phyloP scores from a whole-genome alignment of 2,888 invertebrate species.

The Scaptomyza reducta region DNA sequence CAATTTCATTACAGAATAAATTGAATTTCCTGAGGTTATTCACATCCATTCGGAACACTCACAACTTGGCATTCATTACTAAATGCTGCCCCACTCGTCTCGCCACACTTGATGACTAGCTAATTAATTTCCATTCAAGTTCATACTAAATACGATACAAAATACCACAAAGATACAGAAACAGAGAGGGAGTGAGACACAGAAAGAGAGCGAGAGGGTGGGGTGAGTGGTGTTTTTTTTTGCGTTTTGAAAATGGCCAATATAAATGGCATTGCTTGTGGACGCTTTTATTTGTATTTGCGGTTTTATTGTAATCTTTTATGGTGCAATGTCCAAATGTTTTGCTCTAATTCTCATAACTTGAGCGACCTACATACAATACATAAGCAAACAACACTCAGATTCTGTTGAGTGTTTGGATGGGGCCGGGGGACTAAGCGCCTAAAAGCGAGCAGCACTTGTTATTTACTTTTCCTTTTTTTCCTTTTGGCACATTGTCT shows the following conservation, averaged over 20 bases:
- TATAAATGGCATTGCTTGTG: slow-evolving; percentile 62
- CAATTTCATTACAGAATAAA: slow-evolving; percentile 33
- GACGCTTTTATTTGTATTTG: slow-evolving; percentile 61
- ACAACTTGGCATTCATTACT: slow-evolving; percentile 27
- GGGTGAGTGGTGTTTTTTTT: slow-evolving; percentile 1
- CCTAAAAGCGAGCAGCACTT: slow-evolving; percentile 58
- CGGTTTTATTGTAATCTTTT: slow-evolving; percentile 73
- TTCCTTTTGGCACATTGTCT: slow-evolving; percentile 29
- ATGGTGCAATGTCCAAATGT: slow-evolving; percentile 58
- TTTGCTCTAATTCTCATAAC: slow-evolving; percentile 62
- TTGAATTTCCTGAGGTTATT: slow-evolving; percentile 38
- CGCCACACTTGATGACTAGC: slow-evolving; percentile 45
- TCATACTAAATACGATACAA: slow-evolving; percentile 29
- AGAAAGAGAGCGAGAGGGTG: neutral
- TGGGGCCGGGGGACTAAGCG: slow-evolving; percentile 24
- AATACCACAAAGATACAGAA: neutral
- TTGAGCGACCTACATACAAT: slow-evolving; percentile 40
- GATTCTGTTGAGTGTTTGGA: slow-evolving; percentile 14
- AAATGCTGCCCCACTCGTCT: slow-evolving; percentile 1
- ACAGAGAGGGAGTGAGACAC: neutral
- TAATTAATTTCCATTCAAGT: slow-evolving; percentile 71
- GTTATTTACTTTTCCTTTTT: slow-evolving; percentile 57
- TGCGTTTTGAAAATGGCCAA: slow-evolving; percentile 39
- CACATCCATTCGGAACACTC: slow-evolving; percentile 22
- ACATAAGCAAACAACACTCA: slow-evolving; percentile 3